phyloP scores from a whole-genome alignment of 2,888 invertebrate species.

The Sminthurides aquaticus region DNA sequence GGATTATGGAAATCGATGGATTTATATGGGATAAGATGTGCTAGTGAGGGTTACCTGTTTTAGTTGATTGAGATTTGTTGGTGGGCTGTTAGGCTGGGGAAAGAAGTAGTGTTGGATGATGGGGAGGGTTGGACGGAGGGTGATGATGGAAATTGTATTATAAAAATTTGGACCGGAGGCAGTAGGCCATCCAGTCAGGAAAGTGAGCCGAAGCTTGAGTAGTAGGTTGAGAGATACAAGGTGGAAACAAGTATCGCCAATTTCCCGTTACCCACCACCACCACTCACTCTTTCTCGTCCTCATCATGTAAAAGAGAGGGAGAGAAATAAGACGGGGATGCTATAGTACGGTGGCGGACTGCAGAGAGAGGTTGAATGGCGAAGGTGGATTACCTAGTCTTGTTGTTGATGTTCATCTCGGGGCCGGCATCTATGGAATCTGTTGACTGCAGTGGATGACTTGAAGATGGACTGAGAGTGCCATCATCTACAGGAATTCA shows the following conservation, averaged over 20 bases:
- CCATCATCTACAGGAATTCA: too few relatives aligned
- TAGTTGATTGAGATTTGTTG: too few relatives aligned
- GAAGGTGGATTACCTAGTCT: not conserved
- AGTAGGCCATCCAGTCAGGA: constrained; percentile 38
- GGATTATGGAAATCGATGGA: too few relatives aligned
- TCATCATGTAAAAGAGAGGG: not conserved
- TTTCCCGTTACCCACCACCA: constrained; percentile 36
- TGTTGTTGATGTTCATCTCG: too few relatives aligned
- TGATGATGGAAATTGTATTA: not conserved
- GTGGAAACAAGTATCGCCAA: constrained; percentile 33
- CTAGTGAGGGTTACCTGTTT: too few relatives aligned
- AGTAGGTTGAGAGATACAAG: not conserved
- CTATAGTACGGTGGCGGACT: too few relatives aligned
- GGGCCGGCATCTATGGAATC: too few relatives aligned
- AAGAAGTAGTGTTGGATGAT: not conserved
- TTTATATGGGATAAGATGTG: too few relatives aligned
- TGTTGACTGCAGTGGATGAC: too few relatives aligned
- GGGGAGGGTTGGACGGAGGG: not conserved
- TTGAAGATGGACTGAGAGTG: too few relatives aligned
- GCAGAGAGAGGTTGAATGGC: too few relatives aligned
- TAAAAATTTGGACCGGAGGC: constrained; percentile 39
- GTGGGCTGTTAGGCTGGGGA: too few relatives aligned
- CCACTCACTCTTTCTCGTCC: not conserved
- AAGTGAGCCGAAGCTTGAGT: constrained; percentile 9
- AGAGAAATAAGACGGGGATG: not conserved